Percentiles rank a stretch among this genome's conserved stretches.
Evolutionary conservation across 2,113 vertebrate species (phyloP).

Genomic region (Sinosuthora webbiana): DNA sequence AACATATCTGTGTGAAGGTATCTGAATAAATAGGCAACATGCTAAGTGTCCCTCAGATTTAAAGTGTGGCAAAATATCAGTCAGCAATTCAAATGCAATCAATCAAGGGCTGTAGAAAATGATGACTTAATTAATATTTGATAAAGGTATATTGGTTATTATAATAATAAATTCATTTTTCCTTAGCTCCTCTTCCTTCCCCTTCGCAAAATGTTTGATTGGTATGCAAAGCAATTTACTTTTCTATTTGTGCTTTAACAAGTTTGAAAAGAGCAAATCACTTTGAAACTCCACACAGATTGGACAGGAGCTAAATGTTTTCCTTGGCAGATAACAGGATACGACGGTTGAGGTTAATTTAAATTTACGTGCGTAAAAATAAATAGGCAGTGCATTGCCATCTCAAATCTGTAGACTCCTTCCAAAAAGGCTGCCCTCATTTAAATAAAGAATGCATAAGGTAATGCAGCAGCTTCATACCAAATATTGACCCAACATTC

Average conservation of each 20-base stretch:
- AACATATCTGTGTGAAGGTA: background rate
- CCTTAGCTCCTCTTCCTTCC: background rate
- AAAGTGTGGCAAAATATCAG: slow-evolving; percentile 10
- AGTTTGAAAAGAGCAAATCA: slow-evolving; percentile 13
- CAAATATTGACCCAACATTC: background rate
- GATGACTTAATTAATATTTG: slow-evolving; percentile 51
- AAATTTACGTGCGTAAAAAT: background rate
- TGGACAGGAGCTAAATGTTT: slow-evolving; percentile 19
- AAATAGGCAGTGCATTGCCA: slow-evolving; percentile 1
- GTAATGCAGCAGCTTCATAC: background rate
- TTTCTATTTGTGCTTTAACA: slow-evolving; percentile 14
- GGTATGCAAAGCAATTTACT: slow-evolving; percentile 18
- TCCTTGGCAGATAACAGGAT: background rate
- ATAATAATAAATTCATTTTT: slow-evolving; percentile 15
- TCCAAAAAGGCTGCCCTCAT: background rate
- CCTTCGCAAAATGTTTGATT: background rate
- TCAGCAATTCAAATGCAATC: slow-evolving; percentile 11
- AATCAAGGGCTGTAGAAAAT: slow-evolving; percentile 4
- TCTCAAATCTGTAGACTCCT: background rate
- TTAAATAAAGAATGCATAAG: slow-evolving; percentile 36
- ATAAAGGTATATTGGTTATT: slow-evolving; percentile 32
- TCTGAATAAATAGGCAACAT: background rate
- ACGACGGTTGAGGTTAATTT: background rate
- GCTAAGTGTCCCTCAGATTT: background rate
- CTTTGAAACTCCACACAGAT: slow-evolving; percentile 10